Evolutionary conservation across 2,113 vertebrate species (phyloP).

Genomic region (Sclerurus mexicanus): DNA sequence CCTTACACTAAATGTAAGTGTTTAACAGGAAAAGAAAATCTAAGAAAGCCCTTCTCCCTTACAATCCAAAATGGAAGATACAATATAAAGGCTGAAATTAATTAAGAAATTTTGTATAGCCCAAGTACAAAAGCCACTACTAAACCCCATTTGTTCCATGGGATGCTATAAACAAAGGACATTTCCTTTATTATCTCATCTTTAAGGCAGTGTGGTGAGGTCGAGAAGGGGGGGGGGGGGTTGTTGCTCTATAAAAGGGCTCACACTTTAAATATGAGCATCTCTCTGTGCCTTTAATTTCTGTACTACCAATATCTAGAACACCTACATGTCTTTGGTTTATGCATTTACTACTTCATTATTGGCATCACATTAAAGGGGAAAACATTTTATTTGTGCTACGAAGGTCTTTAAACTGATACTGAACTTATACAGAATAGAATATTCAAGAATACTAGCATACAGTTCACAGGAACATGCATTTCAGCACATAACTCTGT

Average conservation of each 20-base stretch:
- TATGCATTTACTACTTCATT: neutral
- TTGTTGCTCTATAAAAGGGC: neutral
- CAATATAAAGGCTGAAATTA: neutral
- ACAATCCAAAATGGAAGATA: neutral
- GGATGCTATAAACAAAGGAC: neutral
- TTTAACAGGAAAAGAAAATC: conserved; percentile 3
- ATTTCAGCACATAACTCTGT: neutral
- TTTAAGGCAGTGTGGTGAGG: neutral
- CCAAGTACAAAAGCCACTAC: neutral
- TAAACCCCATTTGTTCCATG: no score
- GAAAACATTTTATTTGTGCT: neutral
- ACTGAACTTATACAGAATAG: neutral
- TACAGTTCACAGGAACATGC: neutral
- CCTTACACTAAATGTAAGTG: conserved; percentile 27
- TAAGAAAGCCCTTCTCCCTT: neutral
- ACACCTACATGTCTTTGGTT: neutral
- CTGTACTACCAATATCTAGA: neutral
- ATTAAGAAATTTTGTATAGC: neutral
- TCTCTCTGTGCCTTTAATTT: neutral
- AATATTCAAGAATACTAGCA: neutral
- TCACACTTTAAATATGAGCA: neutral
- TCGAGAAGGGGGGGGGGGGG: fast-evolving
- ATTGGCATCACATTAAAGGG: neutral
- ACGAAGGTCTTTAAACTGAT: neutral
- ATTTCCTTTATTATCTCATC: neutral